Evolutionary conservation across 2,888 invertebrate genomes (phyloP).

Genomic region (Shargacucullia verbasci): DNA sequence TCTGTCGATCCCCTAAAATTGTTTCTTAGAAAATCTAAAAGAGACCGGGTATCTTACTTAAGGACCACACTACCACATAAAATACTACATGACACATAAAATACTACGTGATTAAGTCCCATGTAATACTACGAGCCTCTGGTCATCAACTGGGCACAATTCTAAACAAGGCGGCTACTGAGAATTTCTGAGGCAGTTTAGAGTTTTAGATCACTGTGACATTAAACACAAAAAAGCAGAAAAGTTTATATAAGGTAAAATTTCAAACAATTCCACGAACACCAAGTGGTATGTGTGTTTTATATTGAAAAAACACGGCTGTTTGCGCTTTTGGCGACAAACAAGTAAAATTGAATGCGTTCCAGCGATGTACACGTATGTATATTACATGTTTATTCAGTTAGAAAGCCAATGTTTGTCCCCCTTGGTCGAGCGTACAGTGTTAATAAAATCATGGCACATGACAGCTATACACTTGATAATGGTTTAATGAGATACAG

Average conservation of each 20-base stretch:
- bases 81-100: no score
- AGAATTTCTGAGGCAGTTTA: slow-evolving; percentile 6
- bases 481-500: slow-evolving; percentile 13
- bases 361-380: slow-evolving; percentile 22
- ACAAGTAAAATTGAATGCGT: slow-evolving; percentile 68
- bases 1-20: no score
- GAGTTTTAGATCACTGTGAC: background rate
- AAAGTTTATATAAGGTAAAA: slow-evolving; percentile 41
- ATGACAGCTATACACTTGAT: background rate
- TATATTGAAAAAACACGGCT: slow-evolving; percentile 62
- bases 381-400: slow-evolving; percentile 52
- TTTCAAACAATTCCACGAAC: slow-evolving; percentile 41
- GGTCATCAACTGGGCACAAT: no score
- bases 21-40: no score
- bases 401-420: slow-evolving; percentile 51
- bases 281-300: slow-evolving; percentile 47
- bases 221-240: slow-evolving; percentile 13
- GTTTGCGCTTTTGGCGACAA: slow-evolving; percentile 65
- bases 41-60: no score
- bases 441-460: slow-evolving; percentile 51
- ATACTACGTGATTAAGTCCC: no score
- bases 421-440: slow-evolving; percentile 24
- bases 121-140: no score
- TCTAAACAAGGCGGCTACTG: no score
- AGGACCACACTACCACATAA: no score